Conservation (phyloP, 2,888 invertebrate genomes). For the Unio delphinus region DNA sequence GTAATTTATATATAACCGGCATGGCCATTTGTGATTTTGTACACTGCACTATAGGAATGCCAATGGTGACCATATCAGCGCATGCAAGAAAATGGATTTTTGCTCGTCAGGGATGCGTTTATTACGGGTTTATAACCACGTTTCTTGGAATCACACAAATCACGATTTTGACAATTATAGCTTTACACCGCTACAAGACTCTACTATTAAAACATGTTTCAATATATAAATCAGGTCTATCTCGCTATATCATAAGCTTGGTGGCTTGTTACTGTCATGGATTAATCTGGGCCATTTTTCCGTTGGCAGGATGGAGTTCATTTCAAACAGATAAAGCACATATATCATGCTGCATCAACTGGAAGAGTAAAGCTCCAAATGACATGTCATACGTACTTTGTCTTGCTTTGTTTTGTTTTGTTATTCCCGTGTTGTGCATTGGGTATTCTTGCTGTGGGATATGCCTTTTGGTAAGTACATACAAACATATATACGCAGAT, state of each 20-base stretch:
- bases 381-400: background rate
- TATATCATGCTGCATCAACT: slow-evolving; percentile 2
- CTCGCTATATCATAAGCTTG: background rate
- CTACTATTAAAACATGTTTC: background rate
- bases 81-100: slow-evolving; percentile 1
- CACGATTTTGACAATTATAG: slow-evolving; percentile 1
- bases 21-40: slow-evolving; percentile 1
- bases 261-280: slow-evolving; percentile 1
- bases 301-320: slow-evolving; percentile 5
- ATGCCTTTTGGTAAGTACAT: slow-evolving; percentile 1
- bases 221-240: background rate
- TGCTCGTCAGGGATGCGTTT: background rate
- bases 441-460: background rate
- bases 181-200: slow-evolving; percentile 1
- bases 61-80: background rate
- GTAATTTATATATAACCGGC: slow-evolving; percentile 1
- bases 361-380: slow-evolving; percentile 1
- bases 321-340: slow-evolving; percentile 2
- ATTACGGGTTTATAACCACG: slow-evolving; percentile 5
- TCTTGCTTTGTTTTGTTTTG: background rate
- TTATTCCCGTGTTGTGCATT: slow-evolving; percentile 1
- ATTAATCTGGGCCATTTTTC: slow-evolving; percentile 5
- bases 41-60: slow-evolving; percentile 2
- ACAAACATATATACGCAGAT: too few species aligned
- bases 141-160: slow-evolving; percentile 8